Evolutionary conservation across 2,888 invertebrate species (phyloP).

Genomic region (Latrodectus hesperus): DNA sequence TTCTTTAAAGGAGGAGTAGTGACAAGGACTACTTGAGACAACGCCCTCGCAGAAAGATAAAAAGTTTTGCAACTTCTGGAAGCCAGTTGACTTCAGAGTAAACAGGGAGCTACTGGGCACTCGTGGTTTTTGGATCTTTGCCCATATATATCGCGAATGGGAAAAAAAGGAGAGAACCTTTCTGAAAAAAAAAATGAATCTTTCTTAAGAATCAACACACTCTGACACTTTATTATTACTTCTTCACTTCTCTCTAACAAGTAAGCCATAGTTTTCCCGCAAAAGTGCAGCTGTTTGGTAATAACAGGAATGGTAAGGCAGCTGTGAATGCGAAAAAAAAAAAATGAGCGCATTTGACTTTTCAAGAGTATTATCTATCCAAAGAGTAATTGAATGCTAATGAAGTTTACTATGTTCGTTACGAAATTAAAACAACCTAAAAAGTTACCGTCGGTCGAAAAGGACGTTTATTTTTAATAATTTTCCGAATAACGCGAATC

Average conservation of each 20-base stretch:
- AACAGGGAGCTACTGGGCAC: conserved; percentile 58
- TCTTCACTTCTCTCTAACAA: conserved; percentile 22
- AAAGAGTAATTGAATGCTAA: too few relatives aligned
- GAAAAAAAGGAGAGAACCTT: conserved; percentile 12
- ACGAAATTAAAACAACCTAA: too few relatives aligned
- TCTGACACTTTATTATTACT: conserved; percentile 2
- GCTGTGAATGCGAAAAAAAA: too few relatives aligned
- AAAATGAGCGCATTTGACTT: too few relatives aligned
- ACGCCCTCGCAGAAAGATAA: conserved; percentile 61
- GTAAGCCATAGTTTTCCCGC: conserved; percentile 28
- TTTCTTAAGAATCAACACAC: conserved; percentile 26
- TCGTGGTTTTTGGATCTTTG: conserved; percentile 33
- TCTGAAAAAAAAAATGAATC: neutral
- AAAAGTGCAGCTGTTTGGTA: conserved; percentile 23
- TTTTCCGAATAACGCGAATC: too few relatives aligned
- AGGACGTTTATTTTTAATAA: too few relatives aligned
- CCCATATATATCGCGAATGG: conserved; percentile 15
- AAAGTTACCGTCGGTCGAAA: too few relatives aligned
- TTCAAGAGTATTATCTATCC: too few relatives aligned
- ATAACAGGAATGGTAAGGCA: neutral
- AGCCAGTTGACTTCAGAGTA: conserved; percentile 20
- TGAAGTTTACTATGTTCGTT: too few relatives aligned
- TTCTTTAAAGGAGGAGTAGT: conserved; percentile 42
- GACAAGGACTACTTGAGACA: conserved; percentile 55
- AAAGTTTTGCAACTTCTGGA: conserved; percentile 15